Base-by-base conservation (phyloP, 2,113 vertebrate species). In the Holacanthus passer region DNA sequence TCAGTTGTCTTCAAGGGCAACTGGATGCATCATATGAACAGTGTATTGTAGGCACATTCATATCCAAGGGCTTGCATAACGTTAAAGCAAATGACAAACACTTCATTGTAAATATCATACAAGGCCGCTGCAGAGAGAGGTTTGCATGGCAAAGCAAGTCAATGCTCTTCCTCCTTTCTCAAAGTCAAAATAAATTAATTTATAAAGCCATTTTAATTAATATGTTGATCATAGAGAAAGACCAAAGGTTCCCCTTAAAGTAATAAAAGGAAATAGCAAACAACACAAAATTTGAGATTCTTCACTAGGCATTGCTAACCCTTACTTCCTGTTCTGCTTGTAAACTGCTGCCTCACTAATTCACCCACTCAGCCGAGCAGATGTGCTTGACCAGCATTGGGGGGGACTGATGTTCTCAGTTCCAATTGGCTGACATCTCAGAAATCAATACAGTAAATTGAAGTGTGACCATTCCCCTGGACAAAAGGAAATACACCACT, bases 391-490 rank as follows among this genome's bases (percentile, higher is more conserved):
- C 53, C 59, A 56, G 35, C 19, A 24, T 1, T 47, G 35, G 55
- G 71, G 35, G 27, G 20, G 45, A 17, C 62, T 5, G 8, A 29
- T 60, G 31, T 27, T 80, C 53, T 68, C 35, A 29, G n/a, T 17
- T 73, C 52, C 53, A 39, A 83, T 82, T 81, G 69, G 60, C 66
- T 72, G 50, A 78, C 41, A 63, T 66, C 73, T 73, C 32, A 53
- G 41, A 77, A 81, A 90, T 92, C 91, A 89, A 91, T 93, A 81
- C 3, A 5, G 73, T 81, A 78, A 86, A 89, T 76, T 91, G 52
- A 67, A 84, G 48, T 45, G 81, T 58, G 55, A 69, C 69, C 53
- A 84, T 78, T 89, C 81, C 72, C 69, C 29, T 32, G 32, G 75
- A 76, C 78, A 65, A 82, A 86, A 73, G 70, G 59, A 88, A 79